These are phyloP conservation scores for Cyprinodon brontotheroides DNA, from an alignment of 2,113 vertebrate species.

Conservation along the genomic window DNA sequence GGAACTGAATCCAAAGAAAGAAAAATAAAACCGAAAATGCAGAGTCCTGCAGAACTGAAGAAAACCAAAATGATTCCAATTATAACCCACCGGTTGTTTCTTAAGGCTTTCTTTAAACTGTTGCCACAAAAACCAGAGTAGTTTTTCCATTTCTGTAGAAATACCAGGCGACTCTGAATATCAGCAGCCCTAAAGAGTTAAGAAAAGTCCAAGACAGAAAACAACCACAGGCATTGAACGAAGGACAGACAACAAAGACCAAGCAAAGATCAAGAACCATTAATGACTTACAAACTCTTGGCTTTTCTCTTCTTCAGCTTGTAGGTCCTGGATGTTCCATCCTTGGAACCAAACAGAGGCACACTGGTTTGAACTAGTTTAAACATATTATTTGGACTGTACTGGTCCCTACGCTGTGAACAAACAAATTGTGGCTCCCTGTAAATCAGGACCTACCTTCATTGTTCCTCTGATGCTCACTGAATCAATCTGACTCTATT, in stretches of 20 bases:
- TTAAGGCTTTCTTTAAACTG: constrained; percentile 88
- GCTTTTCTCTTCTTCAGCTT: constrained; percentile 78
- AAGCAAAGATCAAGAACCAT: no score
- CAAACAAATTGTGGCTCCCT: no score
- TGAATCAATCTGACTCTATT: no score
- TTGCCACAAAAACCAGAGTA: constrained; percentile 75
- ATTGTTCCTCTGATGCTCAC: no score
- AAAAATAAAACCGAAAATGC: no score
- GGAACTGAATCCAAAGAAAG: not conserved
- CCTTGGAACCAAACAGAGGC: constrained; percentile 37
- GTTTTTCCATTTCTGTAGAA: constrained; percentile 81
- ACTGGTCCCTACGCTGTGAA: not conserved
- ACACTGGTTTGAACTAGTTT: not conserved
- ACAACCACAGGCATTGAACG: not conserved
- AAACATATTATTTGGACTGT: not conserved
- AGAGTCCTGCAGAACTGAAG: not conserved
- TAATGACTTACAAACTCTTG: constrained; percentile 85
- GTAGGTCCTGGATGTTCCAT: constrained; percentile 19
- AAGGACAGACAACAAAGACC: not conserved
- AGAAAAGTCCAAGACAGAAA: no score
- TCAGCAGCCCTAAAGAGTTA: constrained; percentile 82
- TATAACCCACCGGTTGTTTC: constrained; percentile 61
- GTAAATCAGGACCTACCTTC: not conserved
- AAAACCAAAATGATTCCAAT: no score
- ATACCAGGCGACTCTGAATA: constrained; percentile 85